phyloP scores from a whole-genome alignment of 2,113 vertebrate genomes.

The Artemisiospiza belli region DNA sequence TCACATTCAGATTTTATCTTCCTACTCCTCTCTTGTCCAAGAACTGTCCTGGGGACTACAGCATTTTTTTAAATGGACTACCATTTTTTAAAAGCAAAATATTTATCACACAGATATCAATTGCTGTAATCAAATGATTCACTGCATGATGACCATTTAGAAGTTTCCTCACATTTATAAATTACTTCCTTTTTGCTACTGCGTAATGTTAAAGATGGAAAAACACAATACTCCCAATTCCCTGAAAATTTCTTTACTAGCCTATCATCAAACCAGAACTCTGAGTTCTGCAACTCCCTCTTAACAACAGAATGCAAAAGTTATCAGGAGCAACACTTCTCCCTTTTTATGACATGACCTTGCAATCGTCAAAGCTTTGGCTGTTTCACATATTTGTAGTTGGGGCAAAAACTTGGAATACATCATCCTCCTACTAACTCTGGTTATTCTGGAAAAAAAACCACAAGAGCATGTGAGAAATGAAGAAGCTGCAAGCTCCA shows the following conservation, averaged over 20 bases:
- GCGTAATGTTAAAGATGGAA: accelerated
- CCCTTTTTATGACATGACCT: background rate
- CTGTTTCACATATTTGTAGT: background rate
- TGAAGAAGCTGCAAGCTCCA: background rate
- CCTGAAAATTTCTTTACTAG: background rate
- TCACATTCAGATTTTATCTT: background rate
- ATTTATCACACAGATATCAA: background rate
- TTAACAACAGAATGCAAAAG: accelerated
- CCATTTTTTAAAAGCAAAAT: background rate
- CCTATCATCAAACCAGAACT: background rate
- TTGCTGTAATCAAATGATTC: background rate
- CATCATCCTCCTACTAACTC: background rate
- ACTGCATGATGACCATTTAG: background rate
- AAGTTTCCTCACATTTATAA: background rate
- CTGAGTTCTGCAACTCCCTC: background rate
- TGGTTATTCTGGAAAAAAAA: background rate
- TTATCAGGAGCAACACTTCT: background rate
- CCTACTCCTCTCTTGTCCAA: background rate
- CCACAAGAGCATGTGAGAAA: accelerated
- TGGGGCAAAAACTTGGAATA: background rate
- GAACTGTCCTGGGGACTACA: background rate
- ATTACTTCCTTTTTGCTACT: background rate
- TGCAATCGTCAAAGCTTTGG: background rate
- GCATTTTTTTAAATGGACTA: too few species aligned
- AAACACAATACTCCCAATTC: background rate